These are phyloP conservation scores for Epistrophe grossulariae DNA, from an alignment of 2,888 invertebrate species.

Conservation along the genomic window DNA sequence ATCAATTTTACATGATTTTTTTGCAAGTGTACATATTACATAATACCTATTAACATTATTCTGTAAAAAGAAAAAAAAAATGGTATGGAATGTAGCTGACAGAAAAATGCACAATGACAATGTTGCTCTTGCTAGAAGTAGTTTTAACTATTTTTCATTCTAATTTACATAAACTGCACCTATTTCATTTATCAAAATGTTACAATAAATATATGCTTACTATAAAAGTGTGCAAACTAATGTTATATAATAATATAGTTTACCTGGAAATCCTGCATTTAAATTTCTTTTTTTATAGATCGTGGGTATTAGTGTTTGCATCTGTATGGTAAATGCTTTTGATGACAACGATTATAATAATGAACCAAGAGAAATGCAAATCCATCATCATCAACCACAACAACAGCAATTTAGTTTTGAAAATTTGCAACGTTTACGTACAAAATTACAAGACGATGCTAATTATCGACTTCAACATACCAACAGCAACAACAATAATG, in stretches of 20 bases:
- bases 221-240: not conserved
- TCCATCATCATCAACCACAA: slow-evolving; percentile 34
- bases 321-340: slow-evolving; percentile 58
- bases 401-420: slow-evolving; percentile 59
- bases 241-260: not conserved
- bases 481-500: slow-evolving; percentile 19
- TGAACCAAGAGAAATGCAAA: slow-evolving; percentile 47
- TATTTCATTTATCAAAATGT: not conserved
- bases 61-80: not conserved
- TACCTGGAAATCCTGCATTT: not conserved
- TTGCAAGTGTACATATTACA: not conserved
- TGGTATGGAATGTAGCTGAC: slow-evolving; percentile 40
- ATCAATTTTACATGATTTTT: not conserved
- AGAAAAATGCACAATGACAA: slow-evolving; percentile 29
- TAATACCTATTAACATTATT: not conserved
- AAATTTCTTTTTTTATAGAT: slow-evolving; percentile 47
- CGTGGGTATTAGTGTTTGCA: slow-evolving; percentile 51
- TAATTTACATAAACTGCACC: slow-evolving; percentile 40
- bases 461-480: slow-evolving; percentile 18
- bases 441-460: slow-evolving; percentile 41
- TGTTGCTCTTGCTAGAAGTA: not conserved
- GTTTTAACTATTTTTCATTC: not conserved
- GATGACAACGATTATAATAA: slow-evolving; percentile 60
- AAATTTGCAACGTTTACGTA: slow-evolving; percentile 60
- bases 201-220: not conserved